Base-by-base conservation (phyloP, 2,113 vertebrate genomes). In the Syngnathus floridae region DNA sequence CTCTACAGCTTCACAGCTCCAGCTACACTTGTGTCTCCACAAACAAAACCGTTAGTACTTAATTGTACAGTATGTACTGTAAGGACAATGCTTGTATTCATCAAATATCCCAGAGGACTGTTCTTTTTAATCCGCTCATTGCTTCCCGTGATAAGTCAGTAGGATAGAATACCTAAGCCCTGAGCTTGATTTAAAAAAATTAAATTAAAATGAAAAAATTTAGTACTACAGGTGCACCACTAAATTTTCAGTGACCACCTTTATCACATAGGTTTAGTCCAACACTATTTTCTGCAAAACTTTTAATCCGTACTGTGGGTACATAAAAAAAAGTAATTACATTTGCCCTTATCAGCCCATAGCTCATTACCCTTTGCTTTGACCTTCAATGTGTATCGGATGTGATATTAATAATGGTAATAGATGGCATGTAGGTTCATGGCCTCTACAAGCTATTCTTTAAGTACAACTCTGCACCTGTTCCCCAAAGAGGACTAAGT, bases 301-400 rank as follows among this genome's bases (percentile, higher is more conserved):
- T 70, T 21, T 48, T 41, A 9, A 67, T 66, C 69, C 41, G 51
- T 61, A 64, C 48, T 31, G 48, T 41, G 65, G 61, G 56, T 37
- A 40, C 43, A 59, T 36, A 46, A 71, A 74, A 75, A 52, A 72
- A 72, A 73, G 69, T 73, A 70, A 77, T 73, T 64, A 21, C 37
- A 81, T 77, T 66, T 67, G 49, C 49, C 36, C 38, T 21, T 31
- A 69, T 78, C 46, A 62, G 52, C 19, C 46, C 13, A 38, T 40
- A 62, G 64, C 55, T 76, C 48, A 76, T 67, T 79, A 75, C 65
- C 72, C 58, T 79, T 72, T 16, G 1, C 1, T 70, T 70, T 77
- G 67, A 69, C 72, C 64, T 65, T 41, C 21, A 55, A 64, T 71
- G 22, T 64, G n/a, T 49, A 65, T 70, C 55, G 61, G 48, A 67